Conservation (phyloP, 2,888 invertebrate species). For the Rhopalosiphum nymphaeae region DNA sequence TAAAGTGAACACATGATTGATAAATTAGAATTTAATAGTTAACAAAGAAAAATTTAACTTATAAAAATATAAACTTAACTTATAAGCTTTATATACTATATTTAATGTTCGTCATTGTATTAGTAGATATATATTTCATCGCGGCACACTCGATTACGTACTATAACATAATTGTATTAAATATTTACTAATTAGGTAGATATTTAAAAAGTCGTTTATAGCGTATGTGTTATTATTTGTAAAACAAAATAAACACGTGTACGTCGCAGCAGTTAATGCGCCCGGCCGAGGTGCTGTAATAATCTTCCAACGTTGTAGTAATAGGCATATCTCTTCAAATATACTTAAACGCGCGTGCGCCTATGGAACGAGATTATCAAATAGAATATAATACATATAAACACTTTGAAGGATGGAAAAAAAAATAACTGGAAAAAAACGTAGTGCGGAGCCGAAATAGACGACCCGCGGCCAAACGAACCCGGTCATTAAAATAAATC, state of each 20-base stretch:
- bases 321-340: not conserved
- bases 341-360: not conserved
- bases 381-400: not conserved
- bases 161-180: not conserved
- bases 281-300: not conserved
- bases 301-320: not conserved
- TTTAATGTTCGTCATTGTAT: too few species aligned
- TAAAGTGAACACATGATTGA: too few species aligned
- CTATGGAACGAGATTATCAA: not conserved
- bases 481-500: constrained; percentile 56
- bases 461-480: constrained; percentile 41
- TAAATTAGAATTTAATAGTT: too few species aligned
- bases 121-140: too few species aligned
- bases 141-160: too few species aligned
- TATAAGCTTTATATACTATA: too few species aligned
- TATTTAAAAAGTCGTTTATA: not conserved
- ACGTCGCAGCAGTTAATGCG: not conserved
- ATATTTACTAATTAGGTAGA: not conserved
- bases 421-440: not conserved
- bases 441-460: not conserved
- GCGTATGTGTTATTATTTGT: not conserved
- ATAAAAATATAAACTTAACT: too few species aligned
- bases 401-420: not conserved
- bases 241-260: constrained; percentile 41
- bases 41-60: too few species aligned